A percentile compares a stretch with the other conserved stretches of the same genome.
phyloP scores from a whole-genome alignment of 1,140 invertebrate species.

The Brachionus angularis region DNA sequence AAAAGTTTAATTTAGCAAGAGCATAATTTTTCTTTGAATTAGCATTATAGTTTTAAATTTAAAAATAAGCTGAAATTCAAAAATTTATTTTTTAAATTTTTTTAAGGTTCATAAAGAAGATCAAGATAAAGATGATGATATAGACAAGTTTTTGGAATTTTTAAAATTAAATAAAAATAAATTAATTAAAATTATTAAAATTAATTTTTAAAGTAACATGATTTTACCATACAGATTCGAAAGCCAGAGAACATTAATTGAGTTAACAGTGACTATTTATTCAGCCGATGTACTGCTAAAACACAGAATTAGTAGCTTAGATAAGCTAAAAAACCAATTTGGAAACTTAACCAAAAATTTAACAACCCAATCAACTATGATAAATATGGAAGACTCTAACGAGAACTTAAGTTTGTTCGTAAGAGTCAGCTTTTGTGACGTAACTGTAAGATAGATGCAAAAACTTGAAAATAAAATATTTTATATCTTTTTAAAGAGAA shows the following conservation, averaged over 20 bases:
- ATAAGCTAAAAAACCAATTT: conserved; percentile 11
- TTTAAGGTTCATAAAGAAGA: conserved; percentile 8
- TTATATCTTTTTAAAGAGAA: background rate
- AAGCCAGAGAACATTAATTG: conserved; percentile 3
- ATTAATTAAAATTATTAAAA: no score
- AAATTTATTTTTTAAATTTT: background rate
- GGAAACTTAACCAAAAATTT: conserved; percentile 15
- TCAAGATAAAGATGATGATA: conserved; percentile 17
- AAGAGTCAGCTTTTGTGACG: conserved; percentile 18
- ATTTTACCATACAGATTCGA: conserved; percentile 12
- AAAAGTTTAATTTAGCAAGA: no score
- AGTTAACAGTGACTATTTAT: background rate
- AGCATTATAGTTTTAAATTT: background rate
- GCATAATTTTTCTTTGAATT: no score
- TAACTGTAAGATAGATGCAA: conserved; percentile 1
- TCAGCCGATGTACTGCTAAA: conserved; percentile 20
- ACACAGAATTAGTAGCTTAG: background rate
- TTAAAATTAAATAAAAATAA: no score
- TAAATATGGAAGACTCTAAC: conserved; percentile 26
- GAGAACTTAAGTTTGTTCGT: conserved; percentile 22
- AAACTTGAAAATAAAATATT: background rate
- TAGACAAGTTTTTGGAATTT: conserved; percentile 5
- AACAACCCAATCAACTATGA: background rate
- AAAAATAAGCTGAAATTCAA: background rate
- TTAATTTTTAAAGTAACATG: conserved; percentile 16